Conservation (phyloP, 2,113 vertebrate species). For the Anhinga anhinga region DNA sequence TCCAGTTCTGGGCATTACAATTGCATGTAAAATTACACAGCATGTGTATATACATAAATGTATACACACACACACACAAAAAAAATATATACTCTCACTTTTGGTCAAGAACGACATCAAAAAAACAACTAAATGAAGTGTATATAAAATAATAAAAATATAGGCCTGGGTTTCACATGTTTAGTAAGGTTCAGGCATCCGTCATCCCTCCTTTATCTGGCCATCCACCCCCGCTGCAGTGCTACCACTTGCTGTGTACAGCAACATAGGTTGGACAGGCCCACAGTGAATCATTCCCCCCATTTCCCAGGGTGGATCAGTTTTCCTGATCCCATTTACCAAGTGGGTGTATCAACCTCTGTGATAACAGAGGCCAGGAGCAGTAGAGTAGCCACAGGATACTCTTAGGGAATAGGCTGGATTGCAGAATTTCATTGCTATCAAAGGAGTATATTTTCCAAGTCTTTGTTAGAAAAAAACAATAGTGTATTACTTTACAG, state of each 20-base stretch:
- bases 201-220: no score
- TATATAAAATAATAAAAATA: neutral
- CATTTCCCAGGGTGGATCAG: neutral
- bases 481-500: neutral
- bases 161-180: neutral
- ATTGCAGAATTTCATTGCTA: neutral
- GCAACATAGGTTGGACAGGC: rapidly evolving
- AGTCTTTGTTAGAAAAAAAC: neutral
- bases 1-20: neutral
- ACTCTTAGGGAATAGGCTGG: neutral
- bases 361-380: neutral
- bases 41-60: neutral
- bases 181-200: neutral
- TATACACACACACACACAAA: neutral
- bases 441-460: neutral
- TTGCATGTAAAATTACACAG: neutral
- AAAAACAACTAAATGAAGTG: neutral
- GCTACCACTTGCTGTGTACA: no score
- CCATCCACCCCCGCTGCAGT: neutral
- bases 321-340: neutral
- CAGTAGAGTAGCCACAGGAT: neutral
- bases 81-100: neutral
- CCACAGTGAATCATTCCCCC: neutral
- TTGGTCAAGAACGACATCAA: neutral
- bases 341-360: neutral